Conservation (phyloP, 2,113 vertebrate species). For the Melospiza melodia region DNA sequence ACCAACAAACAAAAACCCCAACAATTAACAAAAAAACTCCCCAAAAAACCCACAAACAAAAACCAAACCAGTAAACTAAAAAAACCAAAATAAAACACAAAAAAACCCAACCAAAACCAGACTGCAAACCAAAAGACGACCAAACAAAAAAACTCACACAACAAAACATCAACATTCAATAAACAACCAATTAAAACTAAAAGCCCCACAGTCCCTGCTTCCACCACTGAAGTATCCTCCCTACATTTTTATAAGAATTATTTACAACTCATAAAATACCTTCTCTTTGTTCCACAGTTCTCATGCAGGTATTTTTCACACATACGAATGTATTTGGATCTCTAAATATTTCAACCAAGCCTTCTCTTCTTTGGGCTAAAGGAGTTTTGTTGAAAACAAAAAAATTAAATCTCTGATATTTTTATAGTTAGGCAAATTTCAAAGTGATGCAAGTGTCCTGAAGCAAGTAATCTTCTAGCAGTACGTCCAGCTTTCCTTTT, state of each 20-base stretch:
- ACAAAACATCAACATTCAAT: background rate
- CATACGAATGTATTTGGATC: background rate
- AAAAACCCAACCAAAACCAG: background rate
- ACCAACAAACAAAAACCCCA: background rate
- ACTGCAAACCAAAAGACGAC: background rate
- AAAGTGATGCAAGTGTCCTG: background rate
- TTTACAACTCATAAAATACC: background rate
- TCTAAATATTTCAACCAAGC: background rate
- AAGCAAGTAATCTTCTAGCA: background rate
- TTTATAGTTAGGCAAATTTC: background rate
- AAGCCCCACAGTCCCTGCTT: background rate
- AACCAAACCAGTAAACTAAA: background rate
- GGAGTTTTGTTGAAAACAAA: background rate
- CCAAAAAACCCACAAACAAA: background rate
- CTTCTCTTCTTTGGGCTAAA: background rate
- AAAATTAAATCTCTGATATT: background rate
- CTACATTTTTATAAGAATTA: background rate
- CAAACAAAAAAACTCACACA: background rate
- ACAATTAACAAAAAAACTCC: background rate
- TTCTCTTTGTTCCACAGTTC: background rate
- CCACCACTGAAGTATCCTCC: background rate
- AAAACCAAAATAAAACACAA: background rate
- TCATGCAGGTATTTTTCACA: background rate
- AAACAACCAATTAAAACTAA: background rate
- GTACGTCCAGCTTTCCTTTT: background rate